Conservation (phyloP, 53 echinoderm and acorn worm genomes). For the Luidia sarsii region DNA sequence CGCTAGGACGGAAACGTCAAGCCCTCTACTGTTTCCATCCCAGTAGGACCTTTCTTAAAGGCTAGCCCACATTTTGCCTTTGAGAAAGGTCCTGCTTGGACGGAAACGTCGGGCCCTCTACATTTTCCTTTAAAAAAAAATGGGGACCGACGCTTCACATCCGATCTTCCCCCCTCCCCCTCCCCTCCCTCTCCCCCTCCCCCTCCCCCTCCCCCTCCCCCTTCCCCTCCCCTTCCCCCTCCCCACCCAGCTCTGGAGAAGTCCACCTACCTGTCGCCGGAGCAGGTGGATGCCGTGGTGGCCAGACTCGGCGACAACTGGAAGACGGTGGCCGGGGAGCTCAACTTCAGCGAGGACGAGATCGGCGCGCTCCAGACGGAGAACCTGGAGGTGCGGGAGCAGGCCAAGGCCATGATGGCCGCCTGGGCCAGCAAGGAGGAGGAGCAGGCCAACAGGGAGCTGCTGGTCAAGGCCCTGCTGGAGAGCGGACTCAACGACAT, state of each 20-base stretch:
- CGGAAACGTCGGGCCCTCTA: too few species aligned
- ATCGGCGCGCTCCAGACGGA: slow-evolving; percentile 72
- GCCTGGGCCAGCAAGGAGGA: slow-evolving; percentile 71
- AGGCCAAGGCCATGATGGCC: slow-evolving; percentile 65
- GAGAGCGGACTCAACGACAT: slow-evolving; percentile 96
- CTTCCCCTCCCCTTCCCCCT: too few species aligned
- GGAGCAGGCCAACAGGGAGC: slow-evolving; percentile 63
- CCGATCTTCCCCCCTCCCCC: not conserved
- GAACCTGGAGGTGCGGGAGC: slow-evolving; percentile 77
- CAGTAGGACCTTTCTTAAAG: too few species aligned
- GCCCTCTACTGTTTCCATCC: too few species aligned
- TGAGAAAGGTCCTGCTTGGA: too few species aligned
- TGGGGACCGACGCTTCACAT: too few species aligned
- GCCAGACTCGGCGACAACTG: slow-evolving; percentile 86
- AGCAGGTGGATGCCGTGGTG: slow-evolving; percentile 72
- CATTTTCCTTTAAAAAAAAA: too few species aligned
- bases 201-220: too few species aligned
- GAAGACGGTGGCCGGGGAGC: slow-evolving; percentile 87
- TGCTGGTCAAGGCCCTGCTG: slow-evolving; percentile 62
- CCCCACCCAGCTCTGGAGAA: slow-evolving; percentile 64
- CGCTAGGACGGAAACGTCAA: too few species aligned
- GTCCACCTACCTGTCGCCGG: slow-evolving; percentile 40
- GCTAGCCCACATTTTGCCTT: too few species aligned
- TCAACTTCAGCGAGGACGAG: slow-evolving; percentile 90
- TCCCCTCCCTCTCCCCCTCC: not conserved